Conservation (phyloP, 2,888 invertebrate genomes). For the Dione juno region DNA sequence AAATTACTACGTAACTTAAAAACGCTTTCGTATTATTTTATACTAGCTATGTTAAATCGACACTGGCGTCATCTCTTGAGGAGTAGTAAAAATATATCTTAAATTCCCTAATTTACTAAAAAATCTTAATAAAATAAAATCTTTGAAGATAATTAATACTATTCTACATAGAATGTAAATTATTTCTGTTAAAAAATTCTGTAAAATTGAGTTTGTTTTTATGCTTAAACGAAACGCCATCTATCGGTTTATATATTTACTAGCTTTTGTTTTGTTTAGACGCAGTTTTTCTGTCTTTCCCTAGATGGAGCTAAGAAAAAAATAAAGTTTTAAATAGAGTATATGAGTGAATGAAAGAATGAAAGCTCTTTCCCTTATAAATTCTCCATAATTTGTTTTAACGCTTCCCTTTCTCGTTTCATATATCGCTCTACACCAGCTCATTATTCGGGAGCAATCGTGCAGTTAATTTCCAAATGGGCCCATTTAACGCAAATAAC, state of each 20-base stretch:
- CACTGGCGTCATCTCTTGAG: not conserved
- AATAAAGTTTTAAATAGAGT: not conserved
- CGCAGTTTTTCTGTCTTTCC: slow-evolving; percentile 46
- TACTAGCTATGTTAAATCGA: not conserved
- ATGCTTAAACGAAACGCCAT: slow-evolving; percentile 16
- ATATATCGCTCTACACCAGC: slow-evolving; percentile 61
- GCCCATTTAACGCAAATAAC: slow-evolving; percentile 76
- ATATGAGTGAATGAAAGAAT: too few relatives aligned
- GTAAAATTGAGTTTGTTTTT: not conserved
- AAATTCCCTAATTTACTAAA: too few relatives aligned
- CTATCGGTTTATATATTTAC: not conserved
- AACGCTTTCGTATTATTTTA: too few relatives aligned
- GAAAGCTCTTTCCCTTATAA: slow-evolving; percentile 27
- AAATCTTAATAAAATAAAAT: too few relatives aligned
- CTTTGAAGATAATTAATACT: too few relatives aligned
- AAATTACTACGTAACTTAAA: not conserved
- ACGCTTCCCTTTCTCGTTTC: slow-evolving; percentile 44
- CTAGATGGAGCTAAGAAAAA: slow-evolving; percentile 59
- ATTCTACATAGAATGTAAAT: too few relatives aligned
- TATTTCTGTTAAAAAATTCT: too few relatives aligned
- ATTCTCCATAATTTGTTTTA: slow-evolving; percentile 55
- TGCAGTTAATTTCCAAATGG: slow-evolving; percentile 79
- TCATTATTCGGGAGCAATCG: slow-evolving; percentile 75
- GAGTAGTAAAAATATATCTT: not conserved
- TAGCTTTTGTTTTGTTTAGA: not conserved